These are phyloP conservation scores for Tautogolabrus adspersus DNA, from an alignment of 2,113 vertebrate genomes.

Conservation along the genomic window DNA sequence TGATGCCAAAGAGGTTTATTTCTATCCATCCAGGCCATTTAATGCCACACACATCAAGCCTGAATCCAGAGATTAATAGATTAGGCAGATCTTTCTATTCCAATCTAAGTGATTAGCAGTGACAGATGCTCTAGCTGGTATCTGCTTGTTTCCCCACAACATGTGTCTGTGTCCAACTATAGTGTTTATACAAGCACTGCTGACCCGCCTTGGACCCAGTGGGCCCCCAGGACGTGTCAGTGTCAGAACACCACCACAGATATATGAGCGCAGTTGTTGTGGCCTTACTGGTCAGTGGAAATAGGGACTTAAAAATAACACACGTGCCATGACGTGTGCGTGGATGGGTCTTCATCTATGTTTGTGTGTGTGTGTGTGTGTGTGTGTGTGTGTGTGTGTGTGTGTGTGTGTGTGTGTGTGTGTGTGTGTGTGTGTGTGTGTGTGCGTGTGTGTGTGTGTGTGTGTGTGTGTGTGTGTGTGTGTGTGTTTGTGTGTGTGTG, in stretches of 20 bases:
- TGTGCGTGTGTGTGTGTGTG: background rate
- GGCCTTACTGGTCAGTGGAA: constrained; percentile 60
- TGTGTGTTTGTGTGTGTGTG: too few relatives aligned
- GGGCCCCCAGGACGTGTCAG: constrained; percentile 44
- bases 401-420: too few relatives aligned
- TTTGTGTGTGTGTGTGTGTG: too few relatives aligned
- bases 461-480: too few relatives aligned
- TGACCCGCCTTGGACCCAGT: constrained; percentile 50
- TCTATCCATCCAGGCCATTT: constrained; percentile 10
- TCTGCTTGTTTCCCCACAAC: constrained; percentile 14
- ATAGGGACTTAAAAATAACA: constrained; percentile 70
- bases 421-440: too few relatives aligned
- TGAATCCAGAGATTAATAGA: background rate
- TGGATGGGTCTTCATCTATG: constrained; percentile 3
- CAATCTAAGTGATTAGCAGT: constrained; percentile 7
- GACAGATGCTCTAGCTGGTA: constrained; percentile 22
- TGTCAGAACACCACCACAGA: constrained; percentile 61
- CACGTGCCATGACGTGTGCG: background rate
- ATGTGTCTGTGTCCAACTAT: constrained; percentile 26
- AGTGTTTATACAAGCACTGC: constrained; percentile 35
- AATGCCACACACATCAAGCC: background rate
- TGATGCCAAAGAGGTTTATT: constrained; percentile 27
- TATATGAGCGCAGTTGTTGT: constrained; percentile 73
- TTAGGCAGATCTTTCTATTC: background rate
- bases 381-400: too few relatives aligned